These are phyloP conservation scores for Liodrosophila aerea DNA, from an alignment of 2,888 invertebrate species.

Conservation along the genomic window DNA sequence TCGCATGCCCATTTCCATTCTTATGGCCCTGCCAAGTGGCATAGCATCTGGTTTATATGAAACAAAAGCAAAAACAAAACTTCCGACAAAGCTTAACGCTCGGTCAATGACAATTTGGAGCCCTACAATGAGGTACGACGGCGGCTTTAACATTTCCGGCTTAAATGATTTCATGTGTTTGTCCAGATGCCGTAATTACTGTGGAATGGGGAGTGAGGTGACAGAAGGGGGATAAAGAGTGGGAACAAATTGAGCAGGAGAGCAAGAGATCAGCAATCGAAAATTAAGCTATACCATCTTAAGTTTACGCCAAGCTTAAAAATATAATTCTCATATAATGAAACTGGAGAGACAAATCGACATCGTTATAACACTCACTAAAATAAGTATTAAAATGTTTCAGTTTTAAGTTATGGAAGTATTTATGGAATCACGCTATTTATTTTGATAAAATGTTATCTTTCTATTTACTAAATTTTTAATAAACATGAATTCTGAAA, in stretches of 20 bases:
- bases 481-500: too few species aligned
- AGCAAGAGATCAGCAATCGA: background rate
- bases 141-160: constrained; percentile 48
- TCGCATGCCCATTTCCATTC: constrained; percentile 19
- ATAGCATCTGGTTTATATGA: too few species aligned
- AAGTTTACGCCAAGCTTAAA: background rate
- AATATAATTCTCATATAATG: background rate
- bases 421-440: too few species aligned
- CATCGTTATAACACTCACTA: too few species aligned
- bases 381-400: too few species aligned
- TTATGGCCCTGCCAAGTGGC: background rate
- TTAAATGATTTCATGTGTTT: constrained; percentile 27
- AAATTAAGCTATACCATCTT: background rate
- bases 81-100: constrained; percentile 54
- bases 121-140: constrained; percentile 27
- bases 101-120: constrained; percentile 48
- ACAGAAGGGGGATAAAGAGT: background rate
- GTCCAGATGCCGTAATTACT: constrained; percentile 32
- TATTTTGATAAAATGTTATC: too few species aligned
- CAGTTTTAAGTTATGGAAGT: too few species aligned
- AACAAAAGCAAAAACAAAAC: constrained; percentile 10
- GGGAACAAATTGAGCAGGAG: background rate
- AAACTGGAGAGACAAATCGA: too few species aligned
- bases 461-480: too few species aligned
- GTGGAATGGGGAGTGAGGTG: background rate